Evolutionary conservation across 2,113 vertebrate genomes (phyloP).

Genomic region (Lophius piscatorius): DNA sequence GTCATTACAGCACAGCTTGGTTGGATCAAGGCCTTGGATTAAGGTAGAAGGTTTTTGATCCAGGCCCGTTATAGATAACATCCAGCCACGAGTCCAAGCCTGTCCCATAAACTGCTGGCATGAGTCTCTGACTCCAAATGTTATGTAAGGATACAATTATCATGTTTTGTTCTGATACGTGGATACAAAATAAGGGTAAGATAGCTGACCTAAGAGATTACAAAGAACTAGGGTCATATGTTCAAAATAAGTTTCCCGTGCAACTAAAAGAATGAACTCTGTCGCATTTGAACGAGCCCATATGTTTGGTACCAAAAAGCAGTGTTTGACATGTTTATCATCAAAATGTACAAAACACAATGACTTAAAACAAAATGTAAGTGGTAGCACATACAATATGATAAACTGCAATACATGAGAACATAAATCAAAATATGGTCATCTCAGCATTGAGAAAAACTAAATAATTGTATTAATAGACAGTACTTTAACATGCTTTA

Average conservation of each 20-base stretch:
- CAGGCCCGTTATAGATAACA: conserved; percentile 4
- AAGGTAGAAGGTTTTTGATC: conserved; percentile 20
- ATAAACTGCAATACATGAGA: conserved; percentile 24
- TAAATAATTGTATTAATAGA: conserved; percentile 37
- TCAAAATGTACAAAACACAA: conserved; percentile 17
- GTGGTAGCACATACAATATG: conserved; percentile 16
- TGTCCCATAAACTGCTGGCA: conserved; percentile 31
- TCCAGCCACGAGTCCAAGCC: conserved; percentile 11
- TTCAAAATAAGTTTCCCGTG: conserved; percentile 26
- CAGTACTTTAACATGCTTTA: conserved; percentile 2
- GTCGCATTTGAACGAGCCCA: conserved; percentile 17
- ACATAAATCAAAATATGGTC: conserved; percentile 26
- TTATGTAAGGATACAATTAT: conserved; percentile 49
- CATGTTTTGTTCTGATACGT: conserved; percentile 47
- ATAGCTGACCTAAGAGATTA: conserved; percentile 30
- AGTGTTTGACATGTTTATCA: conserved; percentile 52
- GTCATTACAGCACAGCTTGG: conserved; percentile 26
- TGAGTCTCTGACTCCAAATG: conserved; percentile 20
- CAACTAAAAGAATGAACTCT: conserved; percentile 26
- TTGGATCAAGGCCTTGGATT: conserved; percentile 16
- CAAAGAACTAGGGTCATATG: conserved; percentile 33
- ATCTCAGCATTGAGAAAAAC: conserved; percentile 28
- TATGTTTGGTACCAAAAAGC: conserved; percentile 43
- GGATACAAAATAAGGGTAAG: conserved; percentile 54
- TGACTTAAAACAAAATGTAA: conserved; percentile 18